Evolutionary conservation across 2,888 invertebrate genomes (phyloP), one percentile per base, ranked within the genome.

Genomic region (Rotaria socialis): DNA sequence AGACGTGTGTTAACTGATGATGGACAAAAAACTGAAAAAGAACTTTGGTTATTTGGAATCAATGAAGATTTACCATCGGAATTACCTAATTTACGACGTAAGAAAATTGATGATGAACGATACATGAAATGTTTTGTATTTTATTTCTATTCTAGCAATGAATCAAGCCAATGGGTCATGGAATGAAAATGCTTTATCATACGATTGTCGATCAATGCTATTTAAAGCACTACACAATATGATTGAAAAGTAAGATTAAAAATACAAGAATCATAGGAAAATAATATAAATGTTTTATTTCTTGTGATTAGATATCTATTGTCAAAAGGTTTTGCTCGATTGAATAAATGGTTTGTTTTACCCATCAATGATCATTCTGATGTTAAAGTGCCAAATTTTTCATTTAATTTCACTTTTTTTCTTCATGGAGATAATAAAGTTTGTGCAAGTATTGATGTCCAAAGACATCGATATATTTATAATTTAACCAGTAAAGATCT

Each of bases 1-100:
- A 94, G 97, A 90, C 94, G 97, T 89, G 95, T 96, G 89, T 89
- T 88, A 84, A 88, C 74, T 84, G 60, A 47, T 56, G 50, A 50
- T 80, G 67, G 67, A 27, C 84, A 88, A 90, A 41, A 88, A 89
- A 67, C 88, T 87, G 24, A 89, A 86, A 98, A 97, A 93, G 98
- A 99, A 92, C 94, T 99, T 88, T 99, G 98, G 98, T 95, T 99
- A 92, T 99, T 99, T 93, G 99, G 98, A 98, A 99, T 98, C 93
- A 97, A 97, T 90, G 96, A 97, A 84, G 84, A 86, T 91, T 96
- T 96, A 92, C 90, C 91, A 7, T 87, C 88, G 43, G 89, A 88
- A 50, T 87, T 91, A 52, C 88, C 89, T 90, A 55, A 87, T 91
- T 8, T 93, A 96, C 88, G 94, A 93, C 90, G 94, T 94, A 87